These are phyloP conservation scores for Volucella inanis DNA, from an alignment of 2,888 invertebrate genomes.

Conservation along the genomic window DNA sequence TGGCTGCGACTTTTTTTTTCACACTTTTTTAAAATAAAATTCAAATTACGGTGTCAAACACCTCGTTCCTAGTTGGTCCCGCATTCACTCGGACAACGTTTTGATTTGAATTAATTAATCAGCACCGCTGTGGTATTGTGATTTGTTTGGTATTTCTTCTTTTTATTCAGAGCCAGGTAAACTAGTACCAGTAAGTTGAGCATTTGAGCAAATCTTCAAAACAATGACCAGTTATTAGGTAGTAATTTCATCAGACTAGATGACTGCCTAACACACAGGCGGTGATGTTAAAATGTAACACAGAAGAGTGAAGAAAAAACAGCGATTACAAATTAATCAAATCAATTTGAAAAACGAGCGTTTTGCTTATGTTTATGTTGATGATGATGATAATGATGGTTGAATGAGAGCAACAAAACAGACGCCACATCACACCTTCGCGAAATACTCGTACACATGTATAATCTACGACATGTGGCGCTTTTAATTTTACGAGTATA, in stretches of 20 bases:
- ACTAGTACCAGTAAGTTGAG: slow-evolving; percentile 26
- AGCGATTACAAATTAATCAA: slow-evolving; percentile 43
- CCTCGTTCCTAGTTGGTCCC: slow-evolving; percentile 30
- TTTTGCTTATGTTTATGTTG: slow-evolving; percentile 52
- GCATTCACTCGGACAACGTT: slow-evolving; percentile 22
- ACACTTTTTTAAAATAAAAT: slow-evolving; percentile 52
- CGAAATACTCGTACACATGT: background rate
- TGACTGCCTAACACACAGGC: slow-evolving; percentile 11
- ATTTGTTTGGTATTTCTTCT: background rate
- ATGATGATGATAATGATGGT: slow-evolving; percentile 12
- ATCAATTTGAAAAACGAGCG: slow-evolving; percentile 66
- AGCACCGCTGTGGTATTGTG: background rate
- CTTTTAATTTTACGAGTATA: background rate
- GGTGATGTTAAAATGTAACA: slow-evolving; percentile 37
- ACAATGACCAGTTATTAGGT: slow-evolving; percentile 14
- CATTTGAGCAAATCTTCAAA: slow-evolving; percentile 2
- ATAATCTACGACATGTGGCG: slow-evolving; percentile 8
- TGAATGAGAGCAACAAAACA: slow-evolving; percentile 51
- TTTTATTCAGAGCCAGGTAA: slow-evolving; percentile 1
- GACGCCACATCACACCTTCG: slow-evolving; percentile 16
- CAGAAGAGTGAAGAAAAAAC: background rate
- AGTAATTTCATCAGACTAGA: slow-evolving; percentile 40
- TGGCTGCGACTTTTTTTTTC: slow-evolving; percentile 15
- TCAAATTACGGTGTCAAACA: slow-evolving; percentile 68
- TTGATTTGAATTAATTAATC: slow-evolving; percentile 45